Conservation (phyloP, 2,797 vertebrate genomes). For the Poliocrania exsul region DNA sequence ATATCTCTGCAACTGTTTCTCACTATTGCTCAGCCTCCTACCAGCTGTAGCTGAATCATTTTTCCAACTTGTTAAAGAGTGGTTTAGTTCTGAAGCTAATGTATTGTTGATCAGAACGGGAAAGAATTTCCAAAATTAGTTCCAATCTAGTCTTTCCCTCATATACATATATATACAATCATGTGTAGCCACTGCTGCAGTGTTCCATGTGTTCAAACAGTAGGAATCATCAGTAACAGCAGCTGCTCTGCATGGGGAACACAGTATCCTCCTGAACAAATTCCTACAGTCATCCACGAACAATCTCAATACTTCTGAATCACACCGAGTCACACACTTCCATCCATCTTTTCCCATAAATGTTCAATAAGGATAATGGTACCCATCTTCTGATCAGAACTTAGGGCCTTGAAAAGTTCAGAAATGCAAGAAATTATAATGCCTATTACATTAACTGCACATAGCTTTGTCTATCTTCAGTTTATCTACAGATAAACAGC, state of each 20-base stretch:
- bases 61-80: background rate
- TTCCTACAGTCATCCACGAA: background rate
- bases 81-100: background rate
- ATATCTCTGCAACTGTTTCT: background rate
- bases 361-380: background rate
- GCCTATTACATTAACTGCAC: background rate
- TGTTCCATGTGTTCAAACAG: background rate
- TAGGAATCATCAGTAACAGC: background rate
- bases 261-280: background rate
- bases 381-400: background rate
- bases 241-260: background rate
- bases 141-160: background rate
- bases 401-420: background rate
- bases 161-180: background rate
- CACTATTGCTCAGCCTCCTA: background rate
- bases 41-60: background rate
- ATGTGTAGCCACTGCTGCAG: background rate
- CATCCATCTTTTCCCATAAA: background rate
- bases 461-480: background rate
- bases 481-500: background rate
- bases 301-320: background rate
- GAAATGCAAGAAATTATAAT: background rate
- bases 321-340: background rate
- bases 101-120: background rate
- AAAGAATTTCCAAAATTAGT: background rate